Evolutionary conservation across 2,113 vertebrate species (phyloP).

Genomic region (Lophius piscatorius): DNA sequence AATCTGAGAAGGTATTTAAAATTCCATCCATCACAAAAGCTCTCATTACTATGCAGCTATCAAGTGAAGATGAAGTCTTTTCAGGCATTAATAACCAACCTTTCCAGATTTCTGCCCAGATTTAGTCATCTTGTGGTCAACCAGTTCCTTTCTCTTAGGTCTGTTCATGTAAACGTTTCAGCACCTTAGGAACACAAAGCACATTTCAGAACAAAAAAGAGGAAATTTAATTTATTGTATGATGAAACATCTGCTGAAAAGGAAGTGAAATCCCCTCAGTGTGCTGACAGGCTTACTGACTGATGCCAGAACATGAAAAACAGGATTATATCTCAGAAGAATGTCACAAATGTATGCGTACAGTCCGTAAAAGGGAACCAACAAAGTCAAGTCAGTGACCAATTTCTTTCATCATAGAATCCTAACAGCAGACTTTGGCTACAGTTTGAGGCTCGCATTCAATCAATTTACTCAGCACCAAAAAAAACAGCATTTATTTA

Average conservation of each 20-base stretch:
- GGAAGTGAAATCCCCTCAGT: slow-evolving; percentile 16
- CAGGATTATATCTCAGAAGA: slow-evolving; percentile 12
- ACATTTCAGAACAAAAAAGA: slow-evolving; percentile 5
- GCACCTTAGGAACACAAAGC: slow-evolving; percentile 32
- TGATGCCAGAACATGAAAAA: background rate
- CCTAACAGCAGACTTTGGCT: too few species aligned
- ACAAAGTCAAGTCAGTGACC: background rate
- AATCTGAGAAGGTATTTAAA: background rate
- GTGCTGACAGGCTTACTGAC: background rate
- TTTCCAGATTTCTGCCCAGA: slow-evolving; percentile 24
- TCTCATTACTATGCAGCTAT: background rate
- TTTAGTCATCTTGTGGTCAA: slow-evolving; percentile 7
- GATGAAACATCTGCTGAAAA: slow-evolving; percentile 19
- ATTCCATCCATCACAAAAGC: background rate
- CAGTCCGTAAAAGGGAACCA: background rate
- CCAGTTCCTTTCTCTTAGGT: background rate
- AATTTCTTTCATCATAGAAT: too few species aligned
- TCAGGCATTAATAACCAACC: slow-evolving; percentile 45
- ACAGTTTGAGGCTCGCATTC: too few species aligned
- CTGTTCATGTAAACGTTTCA: slow-evolving; percentile 36
- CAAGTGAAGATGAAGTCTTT: background rate
- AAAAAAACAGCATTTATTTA: too few species aligned
- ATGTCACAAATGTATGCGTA: slow-evolving; percentile 23
- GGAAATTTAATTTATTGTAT: slow-evolving; percentile 22
- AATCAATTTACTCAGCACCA: too few species aligned